Evolutionary conservation across 2,113 vertebrate species (phyloP), one percentile per base, ranked within the genome.

Genomic region (Pelvicachromis taeniatus): DNA sequence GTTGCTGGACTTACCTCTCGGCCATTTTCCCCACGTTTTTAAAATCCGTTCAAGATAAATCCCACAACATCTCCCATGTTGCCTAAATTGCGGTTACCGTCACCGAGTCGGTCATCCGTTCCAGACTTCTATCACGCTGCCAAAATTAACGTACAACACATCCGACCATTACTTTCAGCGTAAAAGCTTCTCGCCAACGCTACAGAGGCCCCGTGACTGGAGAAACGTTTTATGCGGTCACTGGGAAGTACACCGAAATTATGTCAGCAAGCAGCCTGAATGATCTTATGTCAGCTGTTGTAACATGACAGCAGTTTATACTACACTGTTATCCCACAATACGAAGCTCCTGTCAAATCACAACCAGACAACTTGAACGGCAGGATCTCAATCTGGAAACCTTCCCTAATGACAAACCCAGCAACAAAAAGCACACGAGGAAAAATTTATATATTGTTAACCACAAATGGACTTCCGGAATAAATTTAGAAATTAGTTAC

Each of bases 61-160:
- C 86, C 91, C 85, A 82, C 38, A 81, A 4, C 87, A 87, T 85
- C 87, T 86, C 86, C 90, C 94, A 94, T 94, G 91, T 83, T 90
- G 88, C 87, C 86, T 23, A 87, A 89, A 90, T 90, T 77, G 87
- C 89, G 86, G 73, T 87, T 87, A 92, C 90, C 91, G 92, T 93
- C 88, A 85, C 82, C 81, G 84, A 94, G 82, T 75, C 70, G 45
- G 45, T 92, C 91, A 77, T 84, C 89, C 90, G 87, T 83, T 78
- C 54, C 68, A 86, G 81, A 78, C 21, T 65, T 8, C 14, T 1
- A 80, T 50, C 23, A 82, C 80, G 31, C 0, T 33, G 0, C 0
- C 79, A 4, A 4, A 2, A 23, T n/a, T 2, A 4, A 17, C 5
- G 0, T 6, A 1, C 7, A 1, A 9, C 2, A 6, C 77, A 2